Conservation (phyloP, 2,113 vertebrate genomes). For the Petrocephalus zakoni region DNA sequence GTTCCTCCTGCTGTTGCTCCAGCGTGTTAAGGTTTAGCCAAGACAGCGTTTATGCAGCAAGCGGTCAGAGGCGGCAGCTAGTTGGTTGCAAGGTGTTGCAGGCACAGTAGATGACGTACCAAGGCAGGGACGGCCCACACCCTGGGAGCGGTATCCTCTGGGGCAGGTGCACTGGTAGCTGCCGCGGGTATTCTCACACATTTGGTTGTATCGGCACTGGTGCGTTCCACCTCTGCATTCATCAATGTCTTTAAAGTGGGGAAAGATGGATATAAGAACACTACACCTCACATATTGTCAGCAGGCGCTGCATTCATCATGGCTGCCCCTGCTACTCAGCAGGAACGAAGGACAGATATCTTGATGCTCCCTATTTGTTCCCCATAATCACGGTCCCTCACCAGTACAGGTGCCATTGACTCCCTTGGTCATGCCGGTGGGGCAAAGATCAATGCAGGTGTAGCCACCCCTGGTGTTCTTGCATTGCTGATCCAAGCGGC, state of each 20-base stretch:
- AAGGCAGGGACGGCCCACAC: constrained; percentile 73
- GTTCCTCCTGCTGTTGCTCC: neutral
- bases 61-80: constrained; percentile 12
- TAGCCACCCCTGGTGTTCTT: constrained; percentile 92
- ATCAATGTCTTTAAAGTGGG: constrained; percentile 71
- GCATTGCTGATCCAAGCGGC: constrained; percentile 86
- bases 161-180: constrained; percentile 88
- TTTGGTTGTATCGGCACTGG: constrained; percentile 89
- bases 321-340: neutral
- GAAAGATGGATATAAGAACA: neutral
- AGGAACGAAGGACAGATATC: neutral
- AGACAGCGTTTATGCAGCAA: neutral
- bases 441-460: constrained; percentile 90
- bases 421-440: constrained; percentile 84
- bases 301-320: neutral
- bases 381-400: constrained; percentile 53
- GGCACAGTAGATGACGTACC: constrained; percentile 65
- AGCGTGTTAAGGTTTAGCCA: neutral
- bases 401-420: constrained; percentile 84
- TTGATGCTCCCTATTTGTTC: neutral
- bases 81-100: constrained; percentile 28
- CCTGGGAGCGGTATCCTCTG: constrained; percentile 79
- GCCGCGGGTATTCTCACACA: constrained; percentile 86
- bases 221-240: constrained; percentile 87
- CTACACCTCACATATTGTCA: neutral